Percentiles rank a stretch among this genome's conserved stretches.
Conservation (phyloP, 2,888 invertebrate genomes). For the Odontocerum albicorne region DNA sequence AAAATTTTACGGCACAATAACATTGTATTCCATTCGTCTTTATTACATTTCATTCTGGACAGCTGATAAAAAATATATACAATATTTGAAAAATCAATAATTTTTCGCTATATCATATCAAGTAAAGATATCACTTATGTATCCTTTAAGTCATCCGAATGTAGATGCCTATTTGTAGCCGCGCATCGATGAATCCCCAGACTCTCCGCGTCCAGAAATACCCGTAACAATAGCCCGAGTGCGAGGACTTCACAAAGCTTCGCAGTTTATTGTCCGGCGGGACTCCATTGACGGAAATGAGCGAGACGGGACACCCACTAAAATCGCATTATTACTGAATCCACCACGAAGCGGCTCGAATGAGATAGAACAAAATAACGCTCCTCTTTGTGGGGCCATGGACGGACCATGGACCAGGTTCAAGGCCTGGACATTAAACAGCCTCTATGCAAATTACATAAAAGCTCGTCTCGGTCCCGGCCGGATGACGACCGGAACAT, state of each 20-base stretch:
- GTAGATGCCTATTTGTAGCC: too few relatives aligned
- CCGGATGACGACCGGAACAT: not conserved
- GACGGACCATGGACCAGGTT: constrained; percentile 12
- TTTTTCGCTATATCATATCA: too few relatives aligned
- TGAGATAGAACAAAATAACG: constrained; percentile 26
- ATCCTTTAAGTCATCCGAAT: too few relatives aligned
- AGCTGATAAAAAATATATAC: too few relatives aligned
- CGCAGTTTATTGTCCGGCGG: constrained; percentile 10
- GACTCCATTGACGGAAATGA: constrained; percentile 18
- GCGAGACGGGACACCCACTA: constrained; percentile 20
- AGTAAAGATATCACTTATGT: too few relatives aligned
- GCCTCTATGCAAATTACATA: constrained; percentile 20
- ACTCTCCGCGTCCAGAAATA: constrained; percentile 7
- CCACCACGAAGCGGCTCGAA: constrained; percentile 22
- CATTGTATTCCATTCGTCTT: too few relatives aligned
- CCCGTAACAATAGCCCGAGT: constrained; percentile 1
- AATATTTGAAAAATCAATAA: too few relatives aligned
- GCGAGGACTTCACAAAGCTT: constrained; percentile 13
- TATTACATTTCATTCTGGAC: too few relatives aligned
- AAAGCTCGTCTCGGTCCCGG: constrained; percentile 2
- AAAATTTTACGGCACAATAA: too few relatives aligned
- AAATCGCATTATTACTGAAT: constrained; percentile 15
- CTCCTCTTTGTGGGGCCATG: constrained; percentile 25
- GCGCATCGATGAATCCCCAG: too few relatives aligned
- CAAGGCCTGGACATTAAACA: constrained; percentile 24